phyloP scores from a whole-genome alignment of 2,888 invertebrate genomes.

The Rotaria magnacalcarata region DNA sequence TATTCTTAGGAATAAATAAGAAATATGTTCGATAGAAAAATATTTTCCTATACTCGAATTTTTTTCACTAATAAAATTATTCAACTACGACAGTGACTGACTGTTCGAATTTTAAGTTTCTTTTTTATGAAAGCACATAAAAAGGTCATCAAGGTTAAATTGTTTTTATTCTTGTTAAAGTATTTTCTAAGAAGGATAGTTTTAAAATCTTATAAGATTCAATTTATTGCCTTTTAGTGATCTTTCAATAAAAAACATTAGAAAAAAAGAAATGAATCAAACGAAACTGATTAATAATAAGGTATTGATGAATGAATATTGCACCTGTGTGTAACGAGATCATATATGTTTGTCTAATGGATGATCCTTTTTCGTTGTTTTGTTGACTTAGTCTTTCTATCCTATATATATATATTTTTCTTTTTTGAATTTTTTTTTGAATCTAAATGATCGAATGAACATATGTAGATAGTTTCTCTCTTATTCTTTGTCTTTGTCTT shows the following conservation, averaged over 20 bases:
- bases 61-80: no score
- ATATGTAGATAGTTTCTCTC: background rate
- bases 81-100: no score
- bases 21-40: no score
- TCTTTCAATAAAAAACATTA: no score
- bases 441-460: background rate
- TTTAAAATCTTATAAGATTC: background rate
- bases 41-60: no score
- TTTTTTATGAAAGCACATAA: background rate
- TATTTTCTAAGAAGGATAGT: background rate
- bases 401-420: background rate
- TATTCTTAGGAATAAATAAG: no score
- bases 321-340: background rate
- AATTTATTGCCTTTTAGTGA: background rate
- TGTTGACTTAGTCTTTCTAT: background rate
- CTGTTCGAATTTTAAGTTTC: no score
- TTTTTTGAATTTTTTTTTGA: background rate
- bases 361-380: slow-evolving; percentile 6
- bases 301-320: background rate
- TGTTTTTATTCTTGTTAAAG: background rate
- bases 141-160: background rate
- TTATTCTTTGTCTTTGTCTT: background rate
- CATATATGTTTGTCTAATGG: background rate
- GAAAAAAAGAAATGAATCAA: background rate
- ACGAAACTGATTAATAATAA: background rate